A percentile compares a stretch with the other conserved stretches of the same genome.
These are phyloP conservation scores for Lacanobia oleracea DNA, from an alignment of 2,888 invertebrate genomes.

Conservation along the genomic window DNA sequence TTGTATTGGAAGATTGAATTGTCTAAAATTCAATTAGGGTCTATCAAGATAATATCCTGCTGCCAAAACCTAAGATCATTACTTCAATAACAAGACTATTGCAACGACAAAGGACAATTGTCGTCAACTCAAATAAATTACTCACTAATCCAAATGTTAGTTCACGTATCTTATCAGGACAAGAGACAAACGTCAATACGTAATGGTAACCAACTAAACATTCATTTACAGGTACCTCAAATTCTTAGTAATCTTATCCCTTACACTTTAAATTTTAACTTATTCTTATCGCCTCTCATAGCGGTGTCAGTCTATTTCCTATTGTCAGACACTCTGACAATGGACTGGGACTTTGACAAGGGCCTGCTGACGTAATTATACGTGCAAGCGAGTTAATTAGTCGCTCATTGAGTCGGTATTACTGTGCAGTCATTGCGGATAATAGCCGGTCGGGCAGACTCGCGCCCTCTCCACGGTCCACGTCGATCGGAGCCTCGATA, in stretches of 20 bases:
- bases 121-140: conserved; percentile 54
- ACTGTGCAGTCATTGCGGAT: conserved; percentile 66
- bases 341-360: conserved; percentile 58
- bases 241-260: conserved; percentile 62
- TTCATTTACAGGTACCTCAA: conserved; percentile 46
- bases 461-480: conserved; percentile 48
- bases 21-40: conserved; percentile 20
- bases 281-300: conserved; percentile 60
- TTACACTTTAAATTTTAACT: conserved; percentile 48
- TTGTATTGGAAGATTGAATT: conserved; percentile 26
- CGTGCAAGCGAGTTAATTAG: conserved; percentile 73
- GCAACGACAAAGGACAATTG: conserved; percentile 37
- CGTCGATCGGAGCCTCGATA: conserved; percentile 54
- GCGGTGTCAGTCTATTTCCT: conserved; percentile 66
- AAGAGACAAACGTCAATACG: conserved; percentile 40
- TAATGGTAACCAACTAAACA: conserved; percentile 42
- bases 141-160: conserved; percentile 51
- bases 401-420: conserved; percentile 67
- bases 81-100: conserved; percentile 41
- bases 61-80: conserved; percentile 44
- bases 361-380: conserved; percentile 71
- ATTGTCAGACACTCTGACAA: conserved; percentile 57
- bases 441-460: conserved; percentile 59
- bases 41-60: conserved; percentile 46
- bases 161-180: conserved; percentile 53